Evolutionary conservation across 2,113 vertebrate genomes (phyloP).

Genomic region (Tichodroma muraria): DNA sequence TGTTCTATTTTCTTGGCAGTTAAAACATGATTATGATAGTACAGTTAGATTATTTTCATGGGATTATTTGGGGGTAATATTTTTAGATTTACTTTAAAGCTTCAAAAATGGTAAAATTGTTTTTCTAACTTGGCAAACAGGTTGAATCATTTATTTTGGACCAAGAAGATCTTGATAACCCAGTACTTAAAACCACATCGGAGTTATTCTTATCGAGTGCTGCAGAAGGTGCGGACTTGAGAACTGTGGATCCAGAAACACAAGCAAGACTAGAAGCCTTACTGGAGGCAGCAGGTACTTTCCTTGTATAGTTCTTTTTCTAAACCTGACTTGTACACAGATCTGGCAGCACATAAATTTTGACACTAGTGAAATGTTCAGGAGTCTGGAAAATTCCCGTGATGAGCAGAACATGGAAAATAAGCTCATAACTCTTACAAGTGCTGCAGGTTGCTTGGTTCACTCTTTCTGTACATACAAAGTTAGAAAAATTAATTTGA

Average conservation of each 20-base stretch:
- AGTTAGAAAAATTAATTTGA: not conserved
- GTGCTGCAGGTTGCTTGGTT: not conserved
- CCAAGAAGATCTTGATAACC: slow-evolving; percentile 98
- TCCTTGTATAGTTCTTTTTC: not conserved
- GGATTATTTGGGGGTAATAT: not conserved
- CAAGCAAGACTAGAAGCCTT: slow-evolving; percentile 95
- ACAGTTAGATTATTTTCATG: not conserved
- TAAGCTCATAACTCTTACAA: not conserved
- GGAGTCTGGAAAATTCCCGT: not conserved
- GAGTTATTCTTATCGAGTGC: slow-evolving; percentile 94
- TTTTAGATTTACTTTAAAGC: not conserved
- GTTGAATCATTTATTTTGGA: slow-evolving; percentile 99
- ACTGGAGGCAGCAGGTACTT: slow-evolving; percentile 94
- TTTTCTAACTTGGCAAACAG: slow-evolving; percentile 69
- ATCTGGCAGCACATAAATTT: not conserved
- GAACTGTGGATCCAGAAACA: slow-evolving; percentile 97
- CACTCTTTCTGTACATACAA: not conserved
- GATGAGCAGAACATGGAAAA: not conserved
- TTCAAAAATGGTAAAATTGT: not conserved
- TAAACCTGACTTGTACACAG: not conserved
- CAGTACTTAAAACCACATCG: slow-evolving; percentile 96
- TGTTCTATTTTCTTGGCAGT: not conserved
- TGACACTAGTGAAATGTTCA: not conserved
- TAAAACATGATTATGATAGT: not conserved
- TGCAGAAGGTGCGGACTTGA: slow-evolving; percentile 91